phyloP scores from a whole-genome alignment of 2,113 vertebrate species.

The Myrmecophaga tridactyla region DNA sequence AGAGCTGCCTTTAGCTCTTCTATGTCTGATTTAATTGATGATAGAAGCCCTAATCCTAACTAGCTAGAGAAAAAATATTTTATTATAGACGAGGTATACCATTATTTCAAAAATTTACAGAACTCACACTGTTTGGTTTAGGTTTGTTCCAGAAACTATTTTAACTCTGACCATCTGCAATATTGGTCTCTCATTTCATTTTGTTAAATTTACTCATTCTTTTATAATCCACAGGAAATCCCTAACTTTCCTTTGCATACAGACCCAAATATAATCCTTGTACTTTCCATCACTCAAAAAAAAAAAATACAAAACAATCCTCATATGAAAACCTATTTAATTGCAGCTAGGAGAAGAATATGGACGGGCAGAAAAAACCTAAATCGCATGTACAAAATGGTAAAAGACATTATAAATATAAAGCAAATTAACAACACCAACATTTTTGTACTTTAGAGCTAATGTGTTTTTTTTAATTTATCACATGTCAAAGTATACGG shows the following conservation, averaged over 20 bases:
- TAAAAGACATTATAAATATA: conserved; percentile 29
- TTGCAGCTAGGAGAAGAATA: conserved; percentile 39
- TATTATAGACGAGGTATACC: conserved; percentile 68
- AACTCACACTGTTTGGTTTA: conserved; percentile 51
- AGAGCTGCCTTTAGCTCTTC: conserved; percentile 62
- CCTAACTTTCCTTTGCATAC: neutral
- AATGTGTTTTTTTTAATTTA: conserved; percentile 34
- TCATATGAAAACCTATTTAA: conserved; percentile 31
- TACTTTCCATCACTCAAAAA: conserved; percentile 27
- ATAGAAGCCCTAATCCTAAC: conserved; percentile 72
- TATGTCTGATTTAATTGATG: conserved; percentile 65
- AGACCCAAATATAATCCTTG: conserved; percentile 52
- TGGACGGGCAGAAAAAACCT: fast-evolving
- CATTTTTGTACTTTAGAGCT: conserved; percentile 21
- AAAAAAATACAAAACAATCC: conserved; percentile 29
- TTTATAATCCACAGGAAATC: conserved; percentile 68
- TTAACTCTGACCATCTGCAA: conserved; percentile 52
- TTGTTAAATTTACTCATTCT: conserved; percentile 58
- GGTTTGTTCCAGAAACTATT: conserved; percentile 11
- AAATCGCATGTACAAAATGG: neutral
- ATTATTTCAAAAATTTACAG: conserved; percentile 63
- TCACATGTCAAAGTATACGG: neutral
- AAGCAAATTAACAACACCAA: conserved; percentile 33
- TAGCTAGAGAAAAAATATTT: conserved; percentile 61
- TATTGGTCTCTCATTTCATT: conserved; percentile 45